These are phyloP conservation scores for Hemibagrus guttatus DNA, from an alignment of 2,797 vertebrate genomes.

Conservation along the genomic window DNA sequence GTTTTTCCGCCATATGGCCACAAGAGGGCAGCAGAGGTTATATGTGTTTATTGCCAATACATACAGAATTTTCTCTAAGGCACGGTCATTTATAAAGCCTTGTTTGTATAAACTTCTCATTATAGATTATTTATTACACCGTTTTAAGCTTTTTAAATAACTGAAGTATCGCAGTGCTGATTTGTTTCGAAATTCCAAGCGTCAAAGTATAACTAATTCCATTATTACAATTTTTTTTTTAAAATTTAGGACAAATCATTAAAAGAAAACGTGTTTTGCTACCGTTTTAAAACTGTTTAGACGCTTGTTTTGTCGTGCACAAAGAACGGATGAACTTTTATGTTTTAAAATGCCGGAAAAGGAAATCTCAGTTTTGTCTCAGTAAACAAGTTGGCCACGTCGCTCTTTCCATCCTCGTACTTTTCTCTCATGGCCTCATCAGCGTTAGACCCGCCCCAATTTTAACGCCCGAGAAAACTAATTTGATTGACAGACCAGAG, in stretches of 20 bases:
- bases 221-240: not conserved
- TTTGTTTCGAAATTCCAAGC: not conserved
- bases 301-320: not conserved
- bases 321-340: not conserved
- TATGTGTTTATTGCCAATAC: not conserved
- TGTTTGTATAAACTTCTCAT: not conserved
- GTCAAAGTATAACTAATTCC: not conserved
- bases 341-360: constrained; percentile 35
- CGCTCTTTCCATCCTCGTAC: constrained; percentile 67
- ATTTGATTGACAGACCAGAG: constrained; percentile 59
- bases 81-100: not conserved
- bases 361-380: constrained; percentile 28
- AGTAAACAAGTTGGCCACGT: constrained; percentile 72
- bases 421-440: constrained; percentile 25
- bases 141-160: not conserved
- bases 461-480: constrained; percentile 38
- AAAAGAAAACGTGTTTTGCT: not conserved
- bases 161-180: too few species aligned
- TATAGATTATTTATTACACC: not conserved
- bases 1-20: not conserved
- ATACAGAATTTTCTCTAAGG: not conserved
- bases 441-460: not conserved
- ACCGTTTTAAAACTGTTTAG: not conserved
- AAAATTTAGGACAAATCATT: not conserved
- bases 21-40: constrained; percentile 26